A percentile compares a stretch with the other conserved stretches of the same genome.
These are phyloP conservation scores for Ooceraea biroi DNA, from an alignment of 1,140 invertebrate genomes.

Conservation along the genomic window DNA sequence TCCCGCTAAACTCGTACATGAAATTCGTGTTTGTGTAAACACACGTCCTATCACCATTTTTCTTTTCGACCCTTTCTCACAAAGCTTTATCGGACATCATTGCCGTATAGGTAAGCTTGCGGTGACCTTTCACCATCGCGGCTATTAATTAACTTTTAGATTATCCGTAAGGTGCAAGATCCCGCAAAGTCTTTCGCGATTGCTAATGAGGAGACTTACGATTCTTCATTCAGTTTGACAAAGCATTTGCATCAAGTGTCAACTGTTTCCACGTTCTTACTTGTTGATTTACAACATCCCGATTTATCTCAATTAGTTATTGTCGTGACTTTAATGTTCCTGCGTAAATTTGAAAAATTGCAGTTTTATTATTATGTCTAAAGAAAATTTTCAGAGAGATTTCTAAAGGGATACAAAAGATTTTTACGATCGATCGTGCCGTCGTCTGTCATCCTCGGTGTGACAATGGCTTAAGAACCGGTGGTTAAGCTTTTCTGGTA, in stretches of 20 bases:
- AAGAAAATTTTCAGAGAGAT: neutral
- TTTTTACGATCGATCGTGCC: conserved; percentile 28
- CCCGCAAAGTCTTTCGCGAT: neutral
- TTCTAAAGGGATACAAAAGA: neutral
- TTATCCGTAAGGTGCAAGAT: conserved; percentile 13
- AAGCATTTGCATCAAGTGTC: too few species aligned
- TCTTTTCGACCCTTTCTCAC: conserved; percentile 64
- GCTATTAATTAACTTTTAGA: conserved; percentile 62
- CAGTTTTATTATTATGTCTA: neutral
- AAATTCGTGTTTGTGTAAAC: conserved; percentile 63
- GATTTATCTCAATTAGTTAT: neutral
- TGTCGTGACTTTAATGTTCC: neutral
- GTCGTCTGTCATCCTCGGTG: conserved; percentile 36
- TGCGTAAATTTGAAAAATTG: neutral
- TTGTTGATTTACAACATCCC: neutral
- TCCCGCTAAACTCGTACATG: conserved; percentile 53
- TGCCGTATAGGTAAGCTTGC: conserved; percentile 59
- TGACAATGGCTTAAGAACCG: conserved; percentile 65
- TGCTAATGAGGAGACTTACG: neutral
- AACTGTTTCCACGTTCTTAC: too few species aligned
- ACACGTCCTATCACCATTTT: conserved; percentile 66
- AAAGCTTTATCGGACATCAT: conserved; percentile 62
- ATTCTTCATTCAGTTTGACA: too few species aligned
- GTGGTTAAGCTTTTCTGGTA: conserved; percentile 79
- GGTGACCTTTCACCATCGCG: conserved; percentile 32